Percentiles rank a stretch among this genome's conserved stretches.
phyloP scores from a whole-genome alignment of 1,140 invertebrate genomes.

The Euura lappo region DNA sequence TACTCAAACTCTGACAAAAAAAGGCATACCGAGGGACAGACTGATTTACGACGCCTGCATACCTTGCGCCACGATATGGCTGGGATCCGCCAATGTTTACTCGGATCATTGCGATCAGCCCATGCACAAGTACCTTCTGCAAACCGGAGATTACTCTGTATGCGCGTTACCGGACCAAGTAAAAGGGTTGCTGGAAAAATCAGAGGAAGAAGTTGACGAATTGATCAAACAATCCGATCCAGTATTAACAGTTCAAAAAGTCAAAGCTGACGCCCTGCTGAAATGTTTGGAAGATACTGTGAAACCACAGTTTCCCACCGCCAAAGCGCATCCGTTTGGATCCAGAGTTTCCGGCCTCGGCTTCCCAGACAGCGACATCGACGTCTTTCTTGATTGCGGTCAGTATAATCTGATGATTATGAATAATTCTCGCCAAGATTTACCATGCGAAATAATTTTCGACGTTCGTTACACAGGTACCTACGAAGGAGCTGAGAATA shows the following conservation, averaged over 20 bases:
- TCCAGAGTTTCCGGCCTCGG: slow-evolving; percentile 56
- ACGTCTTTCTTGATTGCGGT: slow-evolving; percentile 61
- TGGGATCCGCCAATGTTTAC: slow-evolving; percentile 26
- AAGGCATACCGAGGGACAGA: neutral
- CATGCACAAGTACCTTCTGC: slow-evolving; percentile 29
- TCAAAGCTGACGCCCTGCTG: slow-evolving; percentile 26
- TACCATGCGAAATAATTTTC: too few species aligned
- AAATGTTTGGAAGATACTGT: slow-evolving; percentile 30
- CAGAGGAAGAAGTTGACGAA: slow-evolving; percentile 19
- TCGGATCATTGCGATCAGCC: slow-evolving; percentile 26
- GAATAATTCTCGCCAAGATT: too few species aligned
- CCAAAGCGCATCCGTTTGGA: slow-evolving; percentile 55
- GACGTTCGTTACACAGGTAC: neutral
- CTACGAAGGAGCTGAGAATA: neutral
- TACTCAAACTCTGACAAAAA: slow-evolving; percentile 10
- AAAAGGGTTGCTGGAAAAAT: slow-evolving; percentile 21
- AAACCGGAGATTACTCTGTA: slow-evolving; percentile 21
- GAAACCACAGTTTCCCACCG: slow-evolving; percentile 24
- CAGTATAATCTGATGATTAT: slow-evolving; percentile 22
- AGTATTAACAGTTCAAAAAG: slow-evolving; percentile 9
- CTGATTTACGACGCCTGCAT: slow-evolving; percentile 34
- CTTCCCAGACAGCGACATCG: slow-evolving; percentile 56
- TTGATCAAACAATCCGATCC: slow-evolving; percentile 25
- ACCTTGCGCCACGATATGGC: slow-evolving; percentile 33
- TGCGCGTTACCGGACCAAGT: slow-evolving; percentile 22